phyloP scores from a whole-genome alignment of 1,140 invertebrate genomes.

The Drosophila chauvacae region DNA sequence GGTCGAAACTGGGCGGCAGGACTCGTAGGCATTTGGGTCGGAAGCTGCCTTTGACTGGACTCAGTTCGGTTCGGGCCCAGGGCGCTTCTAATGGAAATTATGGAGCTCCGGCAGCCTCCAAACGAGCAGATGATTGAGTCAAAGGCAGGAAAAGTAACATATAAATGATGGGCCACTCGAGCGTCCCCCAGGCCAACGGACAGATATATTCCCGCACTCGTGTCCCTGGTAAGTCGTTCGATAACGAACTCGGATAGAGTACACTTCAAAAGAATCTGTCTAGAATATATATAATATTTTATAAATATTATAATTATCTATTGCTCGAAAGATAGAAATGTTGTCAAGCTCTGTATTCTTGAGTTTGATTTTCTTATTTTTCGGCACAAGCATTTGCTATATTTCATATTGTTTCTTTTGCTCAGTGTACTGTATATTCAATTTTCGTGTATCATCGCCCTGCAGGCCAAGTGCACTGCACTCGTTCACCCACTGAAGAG shows the following conservation, averaged over 20 bases:
- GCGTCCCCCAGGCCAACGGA: conserved; percentile 9
- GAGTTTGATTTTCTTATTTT: background rate
- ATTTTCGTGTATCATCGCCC: conserved; percentile 28
- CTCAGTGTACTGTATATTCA: conserved; percentile 4
- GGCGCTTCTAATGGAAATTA: conserved; percentile 50
- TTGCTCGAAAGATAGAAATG: background rate
- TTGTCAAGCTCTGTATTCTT: background rate
- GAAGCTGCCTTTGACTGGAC: conserved; percentile 36
- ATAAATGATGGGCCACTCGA: conserved; percentile 35
- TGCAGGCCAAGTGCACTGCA: conserved; percentile 17
- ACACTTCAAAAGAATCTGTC: background rate
- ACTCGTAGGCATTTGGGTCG: conserved; percentile 13
- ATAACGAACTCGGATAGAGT: background rate
- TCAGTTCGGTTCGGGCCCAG: conserved; percentile 1
- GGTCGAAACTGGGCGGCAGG: conserved; percentile 16
- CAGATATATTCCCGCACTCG: conserved; percentile 15
- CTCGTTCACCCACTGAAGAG: conserved; percentile 19
- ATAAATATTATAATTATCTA: background rate
- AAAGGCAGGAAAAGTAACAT: conserved; percentile 34
- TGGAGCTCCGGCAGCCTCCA: conserved; percentile 20
- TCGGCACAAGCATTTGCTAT: no score
- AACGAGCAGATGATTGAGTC: conserved; percentile 50
- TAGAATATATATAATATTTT: background rate
- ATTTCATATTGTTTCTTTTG: background rate
- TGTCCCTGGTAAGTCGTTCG: conserved; percentile 13